Conservation (phyloP, 2,888 invertebrate genomes). For the Cataglyphis altisquamis region DNA sequence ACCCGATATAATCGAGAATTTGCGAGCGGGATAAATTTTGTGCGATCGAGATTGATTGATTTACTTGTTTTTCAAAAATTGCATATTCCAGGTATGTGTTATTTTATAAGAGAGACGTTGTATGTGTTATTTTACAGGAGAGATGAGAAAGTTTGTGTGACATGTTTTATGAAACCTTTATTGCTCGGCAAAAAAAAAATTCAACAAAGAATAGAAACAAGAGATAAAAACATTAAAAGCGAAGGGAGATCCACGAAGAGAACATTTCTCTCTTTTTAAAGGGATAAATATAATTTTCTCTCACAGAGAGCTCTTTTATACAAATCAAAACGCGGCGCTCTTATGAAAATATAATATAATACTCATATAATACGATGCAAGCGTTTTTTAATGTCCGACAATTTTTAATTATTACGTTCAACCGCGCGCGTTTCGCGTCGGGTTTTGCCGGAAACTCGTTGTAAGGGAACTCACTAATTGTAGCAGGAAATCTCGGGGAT, state of each 20-base stretch:
- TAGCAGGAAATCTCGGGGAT: conserved; percentile 10
- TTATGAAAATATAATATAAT: conserved; percentile 33
- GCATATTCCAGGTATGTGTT: neutral
- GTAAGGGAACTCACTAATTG: conserved; percentile 31
- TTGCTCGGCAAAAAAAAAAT: conserved; percentile 10
- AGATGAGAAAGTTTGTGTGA: conserved; percentile 14
- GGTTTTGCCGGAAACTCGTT: neutral
- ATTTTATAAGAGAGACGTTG: neutral
- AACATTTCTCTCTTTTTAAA: conserved; percentile 9
- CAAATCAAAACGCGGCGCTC: conserved; percentile 25
- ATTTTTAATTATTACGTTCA: conserved; percentile 48
- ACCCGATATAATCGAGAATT: conserved; percentile 44
- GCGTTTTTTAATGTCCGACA: conserved; percentile 46
- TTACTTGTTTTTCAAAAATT: conserved; percentile 31
- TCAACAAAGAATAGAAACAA: neutral
- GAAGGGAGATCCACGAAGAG: neutral
- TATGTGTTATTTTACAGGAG: conserved; percentile 6
- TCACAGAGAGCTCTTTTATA: conserved; percentile 4
- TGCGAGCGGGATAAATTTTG: conserved; percentile 28
- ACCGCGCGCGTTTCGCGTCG: conserved; percentile 24
- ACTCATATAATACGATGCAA: conserved; percentile 14
- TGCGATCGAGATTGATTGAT: conserved; percentile 23
- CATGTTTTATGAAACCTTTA: conserved; percentile 13
- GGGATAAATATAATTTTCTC: conserved; percentile 25
- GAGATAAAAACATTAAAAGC: neutral